Percentiles rank a stretch among this genome's conserved stretches.
Evolutionary conservation across 2,797 vertebrate genomes (phyloP).

Genomic region (Microchirus variegatus): DNA sequence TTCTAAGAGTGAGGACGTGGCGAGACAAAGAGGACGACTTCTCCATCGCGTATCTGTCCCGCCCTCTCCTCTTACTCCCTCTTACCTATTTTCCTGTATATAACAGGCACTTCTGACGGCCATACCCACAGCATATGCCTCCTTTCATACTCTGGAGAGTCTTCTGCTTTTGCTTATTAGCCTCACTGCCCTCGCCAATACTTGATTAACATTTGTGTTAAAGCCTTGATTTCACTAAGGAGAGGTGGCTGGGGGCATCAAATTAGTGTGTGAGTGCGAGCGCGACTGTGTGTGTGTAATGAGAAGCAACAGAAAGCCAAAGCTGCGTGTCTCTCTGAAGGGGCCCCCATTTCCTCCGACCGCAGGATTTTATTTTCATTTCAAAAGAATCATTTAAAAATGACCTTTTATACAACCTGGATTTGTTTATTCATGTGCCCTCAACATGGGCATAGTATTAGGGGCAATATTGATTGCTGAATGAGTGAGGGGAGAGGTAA

Average conservation of each 20-base stretch:
- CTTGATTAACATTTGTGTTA: slow-evolving; percentile 82
- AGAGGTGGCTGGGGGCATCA: slow-evolving; percentile 77
- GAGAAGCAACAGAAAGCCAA: slow-evolving; percentile 83
- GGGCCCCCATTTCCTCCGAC: slow-evolving; percentile 77
- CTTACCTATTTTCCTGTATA: slow-evolving; percentile 65
- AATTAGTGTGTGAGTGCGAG: slow-evolving; percentile 61
- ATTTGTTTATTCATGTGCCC: slow-evolving; percentile 86
- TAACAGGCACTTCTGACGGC: slow-evolving; percentile 73
- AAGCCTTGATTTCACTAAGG: slow-evolving; percentile 75
- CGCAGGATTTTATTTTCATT: slow-evolving; percentile 81
- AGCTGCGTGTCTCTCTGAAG: slow-evolving; percentile 74
- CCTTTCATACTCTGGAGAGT: slow-evolving; percentile 82
- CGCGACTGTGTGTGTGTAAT: slow-evolving; percentile 51
- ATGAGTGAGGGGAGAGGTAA: slow-evolving; percentile 60
- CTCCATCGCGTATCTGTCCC: slow-evolving; percentile 15
- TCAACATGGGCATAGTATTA: slow-evolving; percentile 70
- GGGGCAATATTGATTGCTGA: slow-evolving; percentile 82
- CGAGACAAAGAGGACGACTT: slow-evolving; percentile 40
- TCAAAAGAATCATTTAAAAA: slow-evolving; percentile 89
- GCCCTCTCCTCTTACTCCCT: slow-evolving; percentile 52
- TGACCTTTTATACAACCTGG: slow-evolving; percentile 85
- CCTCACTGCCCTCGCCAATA: slow-evolving; percentile 77
- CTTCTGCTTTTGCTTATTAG: slow-evolving; percentile 81
- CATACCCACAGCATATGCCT: slow-evolving; percentile 80
- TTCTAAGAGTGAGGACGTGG: slow-evolving; percentile 11